Percentiles rank a stretch among this genome's conserved stretches.
Evolutionary conservation across 2,888 invertebrate species (phyloP).

Genomic region (Phorcus lineatus): DNA sequence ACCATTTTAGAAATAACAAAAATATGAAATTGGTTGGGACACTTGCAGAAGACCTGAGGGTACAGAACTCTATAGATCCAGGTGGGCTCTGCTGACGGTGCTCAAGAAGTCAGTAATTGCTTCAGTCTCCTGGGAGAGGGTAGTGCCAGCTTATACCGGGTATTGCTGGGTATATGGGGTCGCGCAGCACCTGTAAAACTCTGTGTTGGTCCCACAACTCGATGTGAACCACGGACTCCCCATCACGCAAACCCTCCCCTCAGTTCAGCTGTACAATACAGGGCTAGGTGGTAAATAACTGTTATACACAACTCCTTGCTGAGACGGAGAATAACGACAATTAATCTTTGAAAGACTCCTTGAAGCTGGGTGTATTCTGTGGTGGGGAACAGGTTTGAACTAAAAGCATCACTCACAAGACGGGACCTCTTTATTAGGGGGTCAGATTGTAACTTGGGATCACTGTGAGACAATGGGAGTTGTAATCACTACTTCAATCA

Average conservation of each 20-base stretch:
- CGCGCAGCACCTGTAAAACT: neutral
- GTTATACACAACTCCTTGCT: neutral
- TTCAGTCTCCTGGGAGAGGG: neutral
- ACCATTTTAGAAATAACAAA: neutral
- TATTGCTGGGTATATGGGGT: too few species aligned
- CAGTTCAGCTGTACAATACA: neutral
- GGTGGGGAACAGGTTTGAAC: neutral
- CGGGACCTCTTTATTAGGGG: too few species aligned
- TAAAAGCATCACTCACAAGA: neutral
- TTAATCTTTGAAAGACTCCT: neutral
- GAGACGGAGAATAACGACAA: neutral
- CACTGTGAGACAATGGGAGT: too few species aligned
- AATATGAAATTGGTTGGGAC: neutral
- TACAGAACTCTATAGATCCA: neutral
- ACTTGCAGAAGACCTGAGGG: neutral
- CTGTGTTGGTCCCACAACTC: neutral
- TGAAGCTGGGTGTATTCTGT: neutral
- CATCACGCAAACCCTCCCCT: neutral
- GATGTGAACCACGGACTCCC: neutral
- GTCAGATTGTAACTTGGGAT: too few species aligned
- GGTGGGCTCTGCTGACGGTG: neutral
- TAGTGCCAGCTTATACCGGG: too few species aligned
- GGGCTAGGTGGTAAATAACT: conserved; percentile 8
- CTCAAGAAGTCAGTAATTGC: neutral
- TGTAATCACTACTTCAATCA: too few species aligned